phyloP scores from a whole-genome alignment of 2,113 vertebrate species.

The Megaleporinus macrocephalus region DNA sequence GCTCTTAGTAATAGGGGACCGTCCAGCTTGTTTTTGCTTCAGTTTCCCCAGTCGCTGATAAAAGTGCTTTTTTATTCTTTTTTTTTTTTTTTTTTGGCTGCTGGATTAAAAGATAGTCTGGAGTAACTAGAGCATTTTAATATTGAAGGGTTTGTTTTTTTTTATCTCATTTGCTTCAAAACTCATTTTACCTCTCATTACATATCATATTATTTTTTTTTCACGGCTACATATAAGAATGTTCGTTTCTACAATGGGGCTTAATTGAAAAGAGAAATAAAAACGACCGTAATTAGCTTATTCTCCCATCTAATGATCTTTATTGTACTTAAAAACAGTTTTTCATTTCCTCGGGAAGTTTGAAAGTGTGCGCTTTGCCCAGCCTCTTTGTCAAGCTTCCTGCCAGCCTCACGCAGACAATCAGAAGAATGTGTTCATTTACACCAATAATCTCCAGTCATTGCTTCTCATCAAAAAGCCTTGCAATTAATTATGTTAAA shows the following conservation, averaged over 20 bases:
- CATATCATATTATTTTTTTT: conserved; percentile 59
- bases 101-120: background rate
- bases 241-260: conserved; percentile 73
- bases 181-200: conserved; percentile 72
- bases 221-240: conserved; percentile 67
- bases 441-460: conserved; percentile 78
- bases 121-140: conserved; percentile 6
- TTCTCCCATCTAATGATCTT: conserved; percentile 75
- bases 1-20: conserved; percentile 52
- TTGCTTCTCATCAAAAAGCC: conserved; percentile 76
- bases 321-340: conserved; percentile 71
- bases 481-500: conserved; percentile 79
- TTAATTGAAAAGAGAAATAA: conserved; percentile 79
- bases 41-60: background rate
- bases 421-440: conserved; percentile 69
- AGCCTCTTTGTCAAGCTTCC: conserved; percentile 58
- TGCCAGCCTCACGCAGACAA: conserved; percentile 25
- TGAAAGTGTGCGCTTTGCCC: conserved; percentile 70
- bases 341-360: conserved; percentile 74
- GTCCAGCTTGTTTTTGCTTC: background rate
- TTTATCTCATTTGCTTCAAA: conserved; percentile 54
- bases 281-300: conserved; percentile 76
- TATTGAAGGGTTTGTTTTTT: conserved; percentile 27
- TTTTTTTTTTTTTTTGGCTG: too few species aligned
- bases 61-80: background rate